These are phyloP conservation scores for Rhyacophila evoluta DNA, from an alignment of 2,888 invertebrate genomes.

Conservation along the genomic window DNA sequence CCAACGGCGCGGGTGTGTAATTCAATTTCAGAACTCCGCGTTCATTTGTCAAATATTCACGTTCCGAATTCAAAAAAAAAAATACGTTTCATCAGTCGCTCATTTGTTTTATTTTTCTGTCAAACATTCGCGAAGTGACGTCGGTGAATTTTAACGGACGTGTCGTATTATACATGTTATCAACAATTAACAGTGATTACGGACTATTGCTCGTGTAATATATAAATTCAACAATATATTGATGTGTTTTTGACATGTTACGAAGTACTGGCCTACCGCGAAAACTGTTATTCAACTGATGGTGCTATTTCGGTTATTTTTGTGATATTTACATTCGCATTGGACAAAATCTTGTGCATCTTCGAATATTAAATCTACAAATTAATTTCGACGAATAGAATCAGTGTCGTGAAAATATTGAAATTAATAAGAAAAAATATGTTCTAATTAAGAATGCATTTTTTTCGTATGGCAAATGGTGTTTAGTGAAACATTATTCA, in stretches of 20 bases:
- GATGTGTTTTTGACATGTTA: no score
- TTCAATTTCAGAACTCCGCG: constrained; percentile 41
- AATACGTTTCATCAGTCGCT: neutral
- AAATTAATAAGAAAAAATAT: neutral
- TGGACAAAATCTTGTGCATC: neutral
- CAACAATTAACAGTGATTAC: neutral
- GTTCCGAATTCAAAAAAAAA: constrained; percentile 7
- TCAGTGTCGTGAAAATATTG: constrained; percentile 12
- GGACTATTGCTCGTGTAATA: neutral
- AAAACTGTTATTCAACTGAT: neutral
- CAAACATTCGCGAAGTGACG: neutral
- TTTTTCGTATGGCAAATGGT: neutral
- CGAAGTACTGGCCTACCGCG: neutral
- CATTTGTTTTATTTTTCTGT: neutral
- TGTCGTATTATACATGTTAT: neutral
- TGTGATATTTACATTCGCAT: neutral
- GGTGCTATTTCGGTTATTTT: neutral
- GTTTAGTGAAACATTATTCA: constrained; percentile 23
- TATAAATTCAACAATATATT: no score
- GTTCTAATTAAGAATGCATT: neutral
- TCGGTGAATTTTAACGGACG: neutral
- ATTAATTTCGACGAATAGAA: neutral
- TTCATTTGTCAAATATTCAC: neutral
- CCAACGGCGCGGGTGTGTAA: constrained; percentile 56
- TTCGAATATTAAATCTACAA: neutral